phyloP scores from a whole-genome alignment of 1,140 invertebrate genomes.

The Drosophila burlai region DNA sequence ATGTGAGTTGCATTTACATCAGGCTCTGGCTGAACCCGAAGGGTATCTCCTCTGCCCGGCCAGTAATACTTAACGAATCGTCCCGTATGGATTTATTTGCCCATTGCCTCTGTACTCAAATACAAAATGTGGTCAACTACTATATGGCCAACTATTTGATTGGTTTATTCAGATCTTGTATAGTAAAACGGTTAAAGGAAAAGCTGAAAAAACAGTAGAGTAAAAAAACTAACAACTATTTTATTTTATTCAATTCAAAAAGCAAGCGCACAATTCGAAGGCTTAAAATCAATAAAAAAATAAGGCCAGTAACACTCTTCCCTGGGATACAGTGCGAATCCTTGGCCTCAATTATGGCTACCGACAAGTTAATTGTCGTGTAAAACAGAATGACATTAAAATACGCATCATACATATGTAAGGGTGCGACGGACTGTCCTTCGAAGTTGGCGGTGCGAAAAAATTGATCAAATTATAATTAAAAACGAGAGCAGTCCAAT shows the following conservation, averaged over 20 bases:
- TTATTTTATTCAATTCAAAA: background rate
- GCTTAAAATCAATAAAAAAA: background rate
- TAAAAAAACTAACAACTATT: background rate
- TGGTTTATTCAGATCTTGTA: constrained; percentile 12
- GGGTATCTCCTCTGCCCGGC: background rate
- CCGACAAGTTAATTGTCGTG: constrained; percentile 74
- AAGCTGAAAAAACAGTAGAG: background rate
- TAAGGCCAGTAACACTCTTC: background rate
- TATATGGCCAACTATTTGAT: background rate
- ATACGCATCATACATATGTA: constrained; percentile 23
- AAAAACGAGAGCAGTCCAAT: constrained; percentile 72
- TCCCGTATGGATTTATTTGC: constrained; percentile 19
- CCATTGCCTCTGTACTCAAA: constrained; percentile 6
- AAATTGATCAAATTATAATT: constrained; percentile 79
- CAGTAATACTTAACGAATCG: constrained; percentile 15
- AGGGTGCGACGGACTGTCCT: constrained; percentile 3
- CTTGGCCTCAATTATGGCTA: constrained; percentile 13
- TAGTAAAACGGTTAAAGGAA: background rate
- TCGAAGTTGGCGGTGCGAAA: constrained; percentile 28
- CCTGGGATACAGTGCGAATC: background rate
- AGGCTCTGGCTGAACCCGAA: background rate
- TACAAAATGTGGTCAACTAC: background rate
- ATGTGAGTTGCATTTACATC: constrained; percentile 31
- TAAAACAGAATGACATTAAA: constrained; percentile 66
- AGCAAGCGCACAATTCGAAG: background rate